These are phyloP conservation scores for Chrysemys picta DNA, from an alignment of 2,113 vertebrate genomes.

Conservation along the genomic window DNA sequence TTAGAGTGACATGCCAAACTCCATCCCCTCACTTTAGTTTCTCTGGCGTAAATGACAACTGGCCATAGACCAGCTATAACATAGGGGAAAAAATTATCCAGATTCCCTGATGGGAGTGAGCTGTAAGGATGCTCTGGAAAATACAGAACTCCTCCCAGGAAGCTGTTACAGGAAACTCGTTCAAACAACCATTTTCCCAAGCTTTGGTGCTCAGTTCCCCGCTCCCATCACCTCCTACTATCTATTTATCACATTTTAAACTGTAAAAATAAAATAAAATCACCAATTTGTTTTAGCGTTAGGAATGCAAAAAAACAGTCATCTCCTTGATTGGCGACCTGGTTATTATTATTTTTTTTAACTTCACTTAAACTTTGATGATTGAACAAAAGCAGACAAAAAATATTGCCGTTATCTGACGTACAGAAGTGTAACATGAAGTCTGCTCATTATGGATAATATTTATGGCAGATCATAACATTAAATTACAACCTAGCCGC, in stretches of 20 bases:
- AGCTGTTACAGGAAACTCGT: neutral
- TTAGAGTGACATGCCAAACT: neutral
- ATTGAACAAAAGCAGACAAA: slow-evolving; percentile 76
- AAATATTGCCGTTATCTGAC: slow-evolving; percentile 75
- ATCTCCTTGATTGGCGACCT: neutral
- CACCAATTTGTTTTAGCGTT: neutral
- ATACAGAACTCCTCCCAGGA: neutral
- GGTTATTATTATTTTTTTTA: slow-evolving; percentile 9
- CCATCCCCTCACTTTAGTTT: neutral
- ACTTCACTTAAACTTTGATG: slow-evolving; percentile 63
- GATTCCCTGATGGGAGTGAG: neutral
- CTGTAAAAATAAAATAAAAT: slow-evolving; percentile 47
- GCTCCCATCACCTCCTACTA: neutral
- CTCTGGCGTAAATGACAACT: neutral
- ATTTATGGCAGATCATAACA: slow-evolving; percentile 86
- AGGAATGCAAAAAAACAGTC: slow-evolving; percentile 28
- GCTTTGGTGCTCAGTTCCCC: neutral
- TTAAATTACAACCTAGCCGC: slow-evolving; percentile 82
- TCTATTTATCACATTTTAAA: slow-evolving; percentile 27
- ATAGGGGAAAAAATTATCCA: neutral
- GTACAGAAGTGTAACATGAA: slow-evolving; percentile 79
- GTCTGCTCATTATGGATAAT: slow-evolving; percentile 80
- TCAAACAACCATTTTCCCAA: neutral
- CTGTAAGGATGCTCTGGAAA: rapidly evolving
- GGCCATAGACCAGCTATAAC: neutral